phyloP scores from a whole-genome alignment of 2,797 vertebrate genomes.

The Crypturellus tataupa region DNA sequence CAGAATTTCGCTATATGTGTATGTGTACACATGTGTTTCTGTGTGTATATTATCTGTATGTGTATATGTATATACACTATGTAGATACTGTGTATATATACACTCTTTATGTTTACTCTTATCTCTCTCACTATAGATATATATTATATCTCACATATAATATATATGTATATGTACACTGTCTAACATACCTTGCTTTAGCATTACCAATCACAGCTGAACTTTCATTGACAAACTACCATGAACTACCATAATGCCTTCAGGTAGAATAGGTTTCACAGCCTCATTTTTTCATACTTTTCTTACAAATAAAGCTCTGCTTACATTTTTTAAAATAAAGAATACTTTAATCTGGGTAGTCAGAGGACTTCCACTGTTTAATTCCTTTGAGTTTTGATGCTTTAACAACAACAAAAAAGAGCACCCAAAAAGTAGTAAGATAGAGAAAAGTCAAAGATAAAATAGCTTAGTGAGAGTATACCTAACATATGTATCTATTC shows the following conservation, averaged over 20 bases:
- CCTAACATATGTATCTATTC: not conserved
- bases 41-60: too few species aligned
- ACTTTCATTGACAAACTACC: not conserved
- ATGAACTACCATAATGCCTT: not conserved
- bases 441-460: not conserved
- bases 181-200: not conserved
- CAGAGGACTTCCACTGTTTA: not conserved
- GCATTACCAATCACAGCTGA: not conserved
- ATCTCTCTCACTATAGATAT: not conserved
- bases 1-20: not conserved
- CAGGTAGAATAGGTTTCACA: not conserved
- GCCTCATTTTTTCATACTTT: not conserved
- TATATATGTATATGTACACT: not conserved
- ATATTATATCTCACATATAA: not conserved
- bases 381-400: not conserved
- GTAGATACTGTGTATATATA: too few species aligned
- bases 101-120: too few species aligned
- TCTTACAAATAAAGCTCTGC: not conserved
- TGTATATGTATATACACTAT: too few species aligned
- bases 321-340: not conserved
- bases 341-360: not conserved
- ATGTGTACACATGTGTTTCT: too few species aligned
- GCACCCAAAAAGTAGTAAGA: rapidly evolving
- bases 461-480: not conserved
- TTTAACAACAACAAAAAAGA: not conserved